Conservation (phyloP, 2,113 vertebrate species). For the Cyprinus carpio region DNA sequence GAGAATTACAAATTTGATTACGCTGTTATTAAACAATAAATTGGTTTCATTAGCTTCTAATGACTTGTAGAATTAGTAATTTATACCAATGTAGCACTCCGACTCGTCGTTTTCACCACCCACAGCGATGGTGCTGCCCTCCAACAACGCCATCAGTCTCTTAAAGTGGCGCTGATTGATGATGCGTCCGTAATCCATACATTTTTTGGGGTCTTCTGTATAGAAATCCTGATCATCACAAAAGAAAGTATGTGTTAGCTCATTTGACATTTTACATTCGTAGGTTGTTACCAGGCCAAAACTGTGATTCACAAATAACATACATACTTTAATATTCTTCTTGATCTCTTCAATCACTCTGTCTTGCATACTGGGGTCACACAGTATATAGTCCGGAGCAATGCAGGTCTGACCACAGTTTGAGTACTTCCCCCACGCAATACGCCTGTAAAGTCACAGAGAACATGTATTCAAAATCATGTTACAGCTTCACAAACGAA, state of each 20-base stretch:
- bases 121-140: slow-evolving; percentile 79
- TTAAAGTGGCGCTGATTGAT: slow-evolving; percentile 87
- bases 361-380: slow-evolving; percentile 83
- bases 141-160: slow-evolving; percentile 80
- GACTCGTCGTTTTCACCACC: slow-evolving; percentile 87
- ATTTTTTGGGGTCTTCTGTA: slow-evolving; percentile 84
- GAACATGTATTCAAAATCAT: background rate
- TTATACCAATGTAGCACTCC: slow-evolving; percentile 85
- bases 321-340: slow-evolving; percentile 77
- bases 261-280: background rate
- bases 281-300: background rate
- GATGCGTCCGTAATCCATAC: slow-evolving; percentile 87
- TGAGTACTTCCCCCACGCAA: slow-evolving; percentile 89
- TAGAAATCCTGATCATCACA: slow-evolving; percentile 84
- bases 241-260: background rate
- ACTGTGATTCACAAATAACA: background rate
- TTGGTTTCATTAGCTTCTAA: background rate
- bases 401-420: slow-evolving; percentile 96
- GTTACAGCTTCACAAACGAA: background rate
- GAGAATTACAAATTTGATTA: background rate
- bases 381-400: slow-evolving; percentile 92
- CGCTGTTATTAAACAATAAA: background rate
- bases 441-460: slow-evolving; percentile 71
- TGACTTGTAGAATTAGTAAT: background rate
- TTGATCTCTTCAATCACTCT: slow-evolving; percentile 83